phyloP scores from a whole-genome alignment of 2,113 vertebrate genomes.

The Syngnathus floridae region DNA sequence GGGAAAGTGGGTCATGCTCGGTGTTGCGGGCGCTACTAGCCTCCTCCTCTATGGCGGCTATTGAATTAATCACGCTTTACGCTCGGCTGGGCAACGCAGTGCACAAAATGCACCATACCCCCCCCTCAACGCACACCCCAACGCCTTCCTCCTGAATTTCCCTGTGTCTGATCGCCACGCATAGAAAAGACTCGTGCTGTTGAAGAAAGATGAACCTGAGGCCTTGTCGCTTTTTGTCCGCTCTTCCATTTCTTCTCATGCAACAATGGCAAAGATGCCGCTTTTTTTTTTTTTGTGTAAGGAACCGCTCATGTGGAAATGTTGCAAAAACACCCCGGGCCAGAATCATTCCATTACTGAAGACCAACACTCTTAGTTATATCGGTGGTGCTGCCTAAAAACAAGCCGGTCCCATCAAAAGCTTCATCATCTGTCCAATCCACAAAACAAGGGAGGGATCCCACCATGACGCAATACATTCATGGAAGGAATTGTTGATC shows the following conservation, averaged over 20 bases:
- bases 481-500: not conserved
- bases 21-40: conserved; percentile 76
- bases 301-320: conserved; percentile 30
- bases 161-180: conserved; percentile 17
- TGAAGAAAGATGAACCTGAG: conserved; percentile 34
- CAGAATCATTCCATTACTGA: not conserved
- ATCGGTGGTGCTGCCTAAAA: not conserved
- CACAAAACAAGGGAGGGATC: conserved; percentile 40
- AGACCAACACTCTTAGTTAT: not conserved
- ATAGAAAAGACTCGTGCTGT: conserved; percentile 42
- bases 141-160: conserved; percentile 20
- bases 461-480: not conserved
- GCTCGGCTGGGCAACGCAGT: conserved; percentile 70
- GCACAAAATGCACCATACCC: conserved; percentile 65
- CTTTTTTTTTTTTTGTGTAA: not conserved
- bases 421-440: conserved; percentile 62
- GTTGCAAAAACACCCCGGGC: conserved; percentile 1
- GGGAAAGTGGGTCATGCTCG: conserved; percentile 90
- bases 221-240: conserved; percentile 14
- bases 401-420: conserved; percentile 49
- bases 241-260: conserved; percentile 6
- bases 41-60: conserved; percentile 80
- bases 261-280: conserved; percentile 37
- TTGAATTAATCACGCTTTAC: conserved; percentile 94
- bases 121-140: not conserved